phyloP scores from a whole-genome alignment of 2,888 invertebrate genomes.

The Dysmachus trigonus region DNA sequence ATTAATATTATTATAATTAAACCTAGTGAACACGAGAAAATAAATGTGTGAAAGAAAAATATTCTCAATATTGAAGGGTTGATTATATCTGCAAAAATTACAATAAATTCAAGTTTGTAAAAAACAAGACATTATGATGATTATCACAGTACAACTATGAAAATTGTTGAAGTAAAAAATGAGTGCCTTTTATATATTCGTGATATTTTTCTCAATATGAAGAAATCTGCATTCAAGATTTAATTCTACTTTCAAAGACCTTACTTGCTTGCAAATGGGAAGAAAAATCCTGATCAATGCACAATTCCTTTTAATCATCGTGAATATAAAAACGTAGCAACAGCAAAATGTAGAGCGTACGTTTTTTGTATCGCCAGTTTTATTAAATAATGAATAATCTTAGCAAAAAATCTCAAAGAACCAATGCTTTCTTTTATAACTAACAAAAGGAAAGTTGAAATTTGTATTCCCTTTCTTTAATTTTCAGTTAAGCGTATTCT shows the following conservation, averaged over 20 bases:
- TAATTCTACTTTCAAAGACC: not conserved
- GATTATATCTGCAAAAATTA: too few relatives aligned
- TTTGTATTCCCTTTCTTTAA: not conserved
- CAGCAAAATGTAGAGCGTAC: not conserved
- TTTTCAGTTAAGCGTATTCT: not conserved
- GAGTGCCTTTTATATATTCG: too few relatives aligned
- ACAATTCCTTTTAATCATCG: not conserved
- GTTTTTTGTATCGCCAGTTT: not conserved
- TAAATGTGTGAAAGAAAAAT: too few relatives aligned
- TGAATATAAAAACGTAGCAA: not conserved
- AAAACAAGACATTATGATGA: too few relatives aligned
- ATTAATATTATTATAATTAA: too few relatives aligned
- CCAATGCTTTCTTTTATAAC: not conserved
- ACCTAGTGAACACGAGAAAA: too few relatives aligned
- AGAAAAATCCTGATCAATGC: not conserved
- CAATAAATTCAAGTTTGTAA: too few relatives aligned
- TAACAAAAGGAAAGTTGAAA: not conserved
- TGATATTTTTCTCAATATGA: too few relatives aligned
- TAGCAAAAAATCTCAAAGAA: not conserved
- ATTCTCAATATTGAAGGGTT: too few relatives aligned
- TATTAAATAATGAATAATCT: not conserved
- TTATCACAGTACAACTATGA: too few relatives aligned
- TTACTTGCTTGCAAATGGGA: not conserved
- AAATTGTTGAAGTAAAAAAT: too few relatives aligned
- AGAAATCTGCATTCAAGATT: too few relatives aligned